Evolutionary conservation across 2,888 invertebrate genomes (phyloP).

Genomic region (Acronicta aceris): DNA sequence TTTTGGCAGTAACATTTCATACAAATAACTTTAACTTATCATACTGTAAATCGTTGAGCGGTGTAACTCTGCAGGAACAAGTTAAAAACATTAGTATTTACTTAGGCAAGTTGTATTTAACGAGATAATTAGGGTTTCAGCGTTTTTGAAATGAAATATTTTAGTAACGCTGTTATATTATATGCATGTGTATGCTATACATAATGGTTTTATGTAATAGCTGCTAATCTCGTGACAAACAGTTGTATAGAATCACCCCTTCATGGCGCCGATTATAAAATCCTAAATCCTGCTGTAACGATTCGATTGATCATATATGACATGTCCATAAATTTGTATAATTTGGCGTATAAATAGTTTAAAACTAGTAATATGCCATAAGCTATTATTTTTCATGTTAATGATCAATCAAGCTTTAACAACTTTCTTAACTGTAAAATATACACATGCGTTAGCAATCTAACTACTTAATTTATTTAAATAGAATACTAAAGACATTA

Average conservation of each 20-base stretch:
- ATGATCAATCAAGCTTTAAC: slow-evolving; percentile 2
- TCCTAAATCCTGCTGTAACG: too few species aligned
- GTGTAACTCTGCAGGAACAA: not conserved
- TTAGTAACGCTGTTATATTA: too few species aligned
- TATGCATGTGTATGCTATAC: too few species aligned
- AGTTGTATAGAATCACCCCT: too few species aligned
- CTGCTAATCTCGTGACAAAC: too few species aligned
- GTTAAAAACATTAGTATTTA: not conserved
- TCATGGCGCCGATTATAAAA: too few species aligned
- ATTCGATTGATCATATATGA: too few species aligned
- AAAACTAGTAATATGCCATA: not conserved
- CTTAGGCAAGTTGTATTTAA: not conserved
- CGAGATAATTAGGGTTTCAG: not conserved
- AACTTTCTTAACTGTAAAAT: slow-evolving; percentile 12
- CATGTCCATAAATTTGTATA: too few species aligned
- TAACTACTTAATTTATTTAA: slow-evolving; percentile 23
- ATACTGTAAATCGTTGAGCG: not conserved
- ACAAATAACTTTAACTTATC: slow-evolving; percentile 9
- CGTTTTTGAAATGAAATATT: too few species aligned
- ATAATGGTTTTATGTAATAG: too few species aligned
- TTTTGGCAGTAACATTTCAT: slow-evolving; percentile 22
- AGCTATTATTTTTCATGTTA: not conserved
- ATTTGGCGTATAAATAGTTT: too few species aligned
- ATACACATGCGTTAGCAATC: slow-evolving; percentile 27
- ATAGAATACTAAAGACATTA: slow-evolving; percentile 36